These are phyloP conservation scores for Chunga burmeisteri DNA, from an alignment of 2,113 vertebrate genomes.

Conservation along the genomic window DNA sequence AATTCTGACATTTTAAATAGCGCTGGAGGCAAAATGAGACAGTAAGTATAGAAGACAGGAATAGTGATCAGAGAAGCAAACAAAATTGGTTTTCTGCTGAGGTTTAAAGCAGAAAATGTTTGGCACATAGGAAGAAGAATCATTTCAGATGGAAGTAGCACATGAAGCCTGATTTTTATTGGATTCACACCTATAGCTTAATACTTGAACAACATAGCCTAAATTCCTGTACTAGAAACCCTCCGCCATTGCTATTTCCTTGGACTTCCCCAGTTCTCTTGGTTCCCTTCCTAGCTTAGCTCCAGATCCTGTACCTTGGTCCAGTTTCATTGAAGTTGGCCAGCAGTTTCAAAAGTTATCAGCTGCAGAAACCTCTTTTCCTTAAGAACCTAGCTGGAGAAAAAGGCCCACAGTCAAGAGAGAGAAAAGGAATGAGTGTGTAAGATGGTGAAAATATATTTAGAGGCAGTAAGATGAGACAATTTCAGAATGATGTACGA, in stretches of 20 bases:
- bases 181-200: neutral
- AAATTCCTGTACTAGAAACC: neutral
- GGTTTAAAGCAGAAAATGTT: neutral
- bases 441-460: neutral
- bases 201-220: neutral
- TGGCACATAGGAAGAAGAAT: neutral
- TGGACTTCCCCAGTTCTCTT: neutral
- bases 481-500: neutral
- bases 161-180: neutral
- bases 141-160: neutral
- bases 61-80: neutral
- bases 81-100: neutral
- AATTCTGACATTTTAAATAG: conserved; percentile 39
- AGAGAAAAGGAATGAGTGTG: neutral
- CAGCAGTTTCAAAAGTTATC: neutral
- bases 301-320: neutral
- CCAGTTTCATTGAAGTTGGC: neutral
- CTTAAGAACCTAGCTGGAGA: neutral
- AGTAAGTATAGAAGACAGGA: neutral
- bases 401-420: neutral
- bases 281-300: neutral
- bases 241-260: neutral
- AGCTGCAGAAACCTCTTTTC: neutral
- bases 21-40: neutral
- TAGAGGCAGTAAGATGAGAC: neutral